phyloP scores from a whole-genome alignment of 2,113 vertebrate species.

The Nesogale talazaci region DNA sequence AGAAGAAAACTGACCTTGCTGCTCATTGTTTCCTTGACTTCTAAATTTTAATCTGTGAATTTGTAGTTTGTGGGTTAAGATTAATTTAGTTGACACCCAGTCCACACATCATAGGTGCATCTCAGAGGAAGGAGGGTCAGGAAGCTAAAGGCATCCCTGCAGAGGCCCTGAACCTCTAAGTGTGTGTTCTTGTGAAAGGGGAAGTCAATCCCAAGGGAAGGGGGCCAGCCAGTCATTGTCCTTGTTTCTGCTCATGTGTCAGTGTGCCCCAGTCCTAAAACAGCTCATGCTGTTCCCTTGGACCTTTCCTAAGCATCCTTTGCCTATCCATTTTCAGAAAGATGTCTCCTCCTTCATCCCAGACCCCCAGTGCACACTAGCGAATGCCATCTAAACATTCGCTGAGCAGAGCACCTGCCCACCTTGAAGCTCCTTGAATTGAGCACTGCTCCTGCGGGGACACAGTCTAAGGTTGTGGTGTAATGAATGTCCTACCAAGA shows the following conservation, averaged over 20 bases:
- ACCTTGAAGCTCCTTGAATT: background rate
- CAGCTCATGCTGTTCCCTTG: background rate
- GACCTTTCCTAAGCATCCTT: too few relatives aligned
- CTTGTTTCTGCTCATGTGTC: background rate
- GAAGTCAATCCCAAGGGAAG: background rate
- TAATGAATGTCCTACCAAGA: background rate
- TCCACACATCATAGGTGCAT: background rate
- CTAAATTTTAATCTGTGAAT: background rate
- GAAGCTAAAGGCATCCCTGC: background rate
- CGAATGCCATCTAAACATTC: accelerated
- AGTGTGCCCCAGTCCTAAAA: background rate
- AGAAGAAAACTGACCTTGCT: background rate
- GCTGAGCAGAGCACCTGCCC: background rate
- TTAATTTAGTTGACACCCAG: background rate
- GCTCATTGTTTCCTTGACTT: background rate
- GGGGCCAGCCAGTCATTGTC: background rate
- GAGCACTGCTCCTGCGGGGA: background rate
- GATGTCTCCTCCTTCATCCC: background rate
- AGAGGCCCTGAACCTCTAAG: background rate
- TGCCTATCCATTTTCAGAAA: background rate
- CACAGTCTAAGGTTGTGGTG: background rate
- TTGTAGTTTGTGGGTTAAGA: background rate
- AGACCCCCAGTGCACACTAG: background rate
- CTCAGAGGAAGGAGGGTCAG: background rate
- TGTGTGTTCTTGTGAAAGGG: background rate